A percentile compares a stretch with the other conserved stretches of the same genome.
phyloP scores from a whole-genome alignment of 2,113 vertebrate species.

The Leucosticte australis region DNA sequence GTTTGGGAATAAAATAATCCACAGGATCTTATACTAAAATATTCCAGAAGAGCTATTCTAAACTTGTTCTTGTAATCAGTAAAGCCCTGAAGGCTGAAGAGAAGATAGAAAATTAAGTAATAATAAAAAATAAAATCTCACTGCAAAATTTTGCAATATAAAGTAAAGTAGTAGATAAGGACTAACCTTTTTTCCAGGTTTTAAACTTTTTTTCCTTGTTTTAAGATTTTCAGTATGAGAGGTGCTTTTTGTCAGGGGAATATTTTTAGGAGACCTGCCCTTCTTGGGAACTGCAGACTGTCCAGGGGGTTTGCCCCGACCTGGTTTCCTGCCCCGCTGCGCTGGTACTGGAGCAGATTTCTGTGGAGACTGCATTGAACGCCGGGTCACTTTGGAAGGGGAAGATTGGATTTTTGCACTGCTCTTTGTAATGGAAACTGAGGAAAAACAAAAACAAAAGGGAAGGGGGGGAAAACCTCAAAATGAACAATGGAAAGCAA shows the following conservation, averaged over 20 bases:
- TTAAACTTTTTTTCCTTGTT: slow-evolving; percentile 85
- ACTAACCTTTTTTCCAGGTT: slow-evolving; percentile 91
- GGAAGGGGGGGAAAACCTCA: slow-evolving; percentile 60
- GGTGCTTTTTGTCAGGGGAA: slow-evolving; percentile 52
- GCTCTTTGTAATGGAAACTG: slow-evolving; percentile 84
- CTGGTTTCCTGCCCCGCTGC: slow-evolving; percentile 81
- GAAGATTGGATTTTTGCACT: slow-evolving; percentile 77
- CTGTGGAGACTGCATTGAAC: slow-evolving; percentile 85
- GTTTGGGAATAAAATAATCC: neutral
- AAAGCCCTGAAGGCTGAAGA: slow-evolving; percentile 50
- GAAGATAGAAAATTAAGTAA: slow-evolving; percentile 21
- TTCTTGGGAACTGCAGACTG: slow-evolving; percentile 75
- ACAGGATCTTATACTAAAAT: neutral
- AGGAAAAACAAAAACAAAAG: slow-evolving; percentile 56
- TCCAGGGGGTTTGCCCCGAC: slow-evolving; percentile 80
- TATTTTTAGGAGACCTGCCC: slow-evolving; percentile 74
- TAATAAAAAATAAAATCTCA: neutral
- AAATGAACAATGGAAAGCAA: slow-evolving; percentile 66
- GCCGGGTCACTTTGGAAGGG: slow-evolving; percentile 81
- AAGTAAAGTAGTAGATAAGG: slow-evolving; percentile 51
- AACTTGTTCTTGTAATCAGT: neutral
- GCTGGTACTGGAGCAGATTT: slow-evolving; percentile 79
- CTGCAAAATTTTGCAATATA: slow-evolving; percentile 24
- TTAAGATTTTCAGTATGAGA: slow-evolving; percentile 72
- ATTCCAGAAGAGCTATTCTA: neutral